Base-by-base conservation (phyloP, 1,140 invertebrate genomes). In the Aethina tumida region DNA sequence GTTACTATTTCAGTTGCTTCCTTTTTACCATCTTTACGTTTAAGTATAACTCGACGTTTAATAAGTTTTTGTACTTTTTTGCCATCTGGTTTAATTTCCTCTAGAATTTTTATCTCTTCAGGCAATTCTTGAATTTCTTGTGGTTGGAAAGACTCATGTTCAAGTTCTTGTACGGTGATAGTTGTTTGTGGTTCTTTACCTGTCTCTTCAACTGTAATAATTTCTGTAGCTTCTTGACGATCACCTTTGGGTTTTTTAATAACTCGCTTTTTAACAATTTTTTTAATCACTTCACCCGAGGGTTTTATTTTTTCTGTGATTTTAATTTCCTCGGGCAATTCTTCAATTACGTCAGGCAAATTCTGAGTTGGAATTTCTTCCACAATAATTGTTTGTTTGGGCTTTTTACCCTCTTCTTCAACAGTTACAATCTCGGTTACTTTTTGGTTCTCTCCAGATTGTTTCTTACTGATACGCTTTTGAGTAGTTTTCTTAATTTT, bases 141-240 rank as follows among this genome's bases (percentile, higher is more conserved):
- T 35, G n/a, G n/a, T n/a, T n/a, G n/a, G n/a, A 44, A 47, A 2
- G 33, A 65, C 38, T 65, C 57, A 51, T 68, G 14, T 39, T 62
- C 31, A n/a, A 35, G 14, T 41, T 49, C 47, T 47, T 53, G 35
- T 8, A 52, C 38, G 5, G 40, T 56, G 15, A 60, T 50, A 19
- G 42, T 56, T 7, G 43, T 45, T 43, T 41, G 50, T 9, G 58
- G 57, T 48, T 57, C 31, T 14, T 53, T 50, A 20, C 59, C 59
- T 38, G 66, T 62, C 49, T 65, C 60, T 52, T 65, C 58, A 28
- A 64, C 52, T 9, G 66, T 65, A 14, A 64, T 61, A 39, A 65
- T 62, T 53, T 67, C 63, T 1, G 58, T 64, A 2, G 62, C 50
- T 50, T 68, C 56, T 39, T 66, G 41, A 39, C 60, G 65, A 6